Evolutionary conservation across 2,113 vertebrate genomes (phyloP).

Genomic region (Leptobrachium ailaonicum): DNA sequence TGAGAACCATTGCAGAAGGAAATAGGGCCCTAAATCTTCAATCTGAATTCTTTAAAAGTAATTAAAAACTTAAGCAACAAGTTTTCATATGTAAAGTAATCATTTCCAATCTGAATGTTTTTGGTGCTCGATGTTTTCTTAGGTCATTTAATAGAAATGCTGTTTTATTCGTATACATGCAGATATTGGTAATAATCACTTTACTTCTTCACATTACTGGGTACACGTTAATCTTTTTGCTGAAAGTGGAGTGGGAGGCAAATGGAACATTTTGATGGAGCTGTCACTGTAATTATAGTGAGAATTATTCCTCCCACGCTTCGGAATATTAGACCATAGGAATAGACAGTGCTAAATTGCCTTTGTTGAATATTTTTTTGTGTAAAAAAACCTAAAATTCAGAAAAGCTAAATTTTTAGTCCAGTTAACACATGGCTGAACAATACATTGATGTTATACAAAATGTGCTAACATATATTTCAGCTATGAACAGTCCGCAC

Average conservation of each 20-base stretch:
- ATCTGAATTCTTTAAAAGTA: no score
- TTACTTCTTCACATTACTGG: constrained; percentile 11
- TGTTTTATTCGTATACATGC: not conserved
- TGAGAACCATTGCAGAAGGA: no score
- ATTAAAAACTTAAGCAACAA: no score
- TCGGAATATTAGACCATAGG: constrained; percentile 35
- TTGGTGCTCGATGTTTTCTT: not conserved
- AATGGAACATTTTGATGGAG: constrained; percentile 43
- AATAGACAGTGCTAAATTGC: constrained; percentile 25
- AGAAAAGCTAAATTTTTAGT: not conserved
- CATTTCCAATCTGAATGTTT: not conserved
- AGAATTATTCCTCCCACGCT: constrained; percentile 45
- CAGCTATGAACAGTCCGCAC: no score
- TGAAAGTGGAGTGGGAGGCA: constrained; percentile 40
- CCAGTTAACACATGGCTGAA: not conserved
- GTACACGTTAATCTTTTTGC: constrained; percentile 26
- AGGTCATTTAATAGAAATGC: not conserved
- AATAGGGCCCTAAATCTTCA: no score
- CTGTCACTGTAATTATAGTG: constrained; percentile 46
- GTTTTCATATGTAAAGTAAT: no score
- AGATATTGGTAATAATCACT: constrained; percentile 7
- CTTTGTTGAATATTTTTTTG: constrained; percentile 12
- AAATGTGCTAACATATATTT: no score
- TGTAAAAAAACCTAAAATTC: constrained; percentile 10
- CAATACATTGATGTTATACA: no score